A percentile compares a stretch with the other conserved stretches of the same genome.
Conservation (phyloP, 2,888 invertebrate genomes). For the Caprella mutica region DNA sequence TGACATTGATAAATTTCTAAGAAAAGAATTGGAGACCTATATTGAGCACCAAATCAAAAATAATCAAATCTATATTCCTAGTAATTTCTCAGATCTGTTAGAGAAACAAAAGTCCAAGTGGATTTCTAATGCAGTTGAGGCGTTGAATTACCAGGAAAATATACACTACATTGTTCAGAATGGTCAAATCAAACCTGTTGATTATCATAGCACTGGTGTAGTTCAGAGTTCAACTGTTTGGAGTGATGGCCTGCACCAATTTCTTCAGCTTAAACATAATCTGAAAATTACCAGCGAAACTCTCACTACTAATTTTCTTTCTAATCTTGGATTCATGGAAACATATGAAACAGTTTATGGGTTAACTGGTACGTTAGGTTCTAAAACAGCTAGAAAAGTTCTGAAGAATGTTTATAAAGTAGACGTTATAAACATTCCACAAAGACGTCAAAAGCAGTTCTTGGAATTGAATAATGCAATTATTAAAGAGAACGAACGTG, state of each 20-base stretch:
- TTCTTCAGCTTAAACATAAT: background rate
- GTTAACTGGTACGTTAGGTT: background rate
- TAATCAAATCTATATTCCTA: background rate
- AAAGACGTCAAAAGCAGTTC: background rate
- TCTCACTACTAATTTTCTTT: background rate
- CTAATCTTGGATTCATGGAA: background rate
- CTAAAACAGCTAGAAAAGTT: background rate
- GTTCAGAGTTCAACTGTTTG: background rate
- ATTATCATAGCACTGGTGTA: background rate
- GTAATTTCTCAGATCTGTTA: background rate
- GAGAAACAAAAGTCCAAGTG: background rate
- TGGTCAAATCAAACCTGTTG: background rate
- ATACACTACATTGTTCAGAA: background rate
- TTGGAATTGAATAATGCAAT: background rate
- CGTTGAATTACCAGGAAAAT: background rate
- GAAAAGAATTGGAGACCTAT: background rate
- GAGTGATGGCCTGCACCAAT: background rate
- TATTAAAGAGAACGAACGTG: background rate
- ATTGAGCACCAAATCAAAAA: background rate
- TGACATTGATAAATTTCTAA: background rate
- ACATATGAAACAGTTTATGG: background rate
- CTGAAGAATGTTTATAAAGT: background rate
- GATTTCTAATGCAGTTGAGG: background rate
- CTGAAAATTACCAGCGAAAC: background rate
- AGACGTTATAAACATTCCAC: background rate